Evolutionary conservation across 1,140 invertebrate genomes (phyloP).

Genomic region (Bombus sylvicola): DNA sequence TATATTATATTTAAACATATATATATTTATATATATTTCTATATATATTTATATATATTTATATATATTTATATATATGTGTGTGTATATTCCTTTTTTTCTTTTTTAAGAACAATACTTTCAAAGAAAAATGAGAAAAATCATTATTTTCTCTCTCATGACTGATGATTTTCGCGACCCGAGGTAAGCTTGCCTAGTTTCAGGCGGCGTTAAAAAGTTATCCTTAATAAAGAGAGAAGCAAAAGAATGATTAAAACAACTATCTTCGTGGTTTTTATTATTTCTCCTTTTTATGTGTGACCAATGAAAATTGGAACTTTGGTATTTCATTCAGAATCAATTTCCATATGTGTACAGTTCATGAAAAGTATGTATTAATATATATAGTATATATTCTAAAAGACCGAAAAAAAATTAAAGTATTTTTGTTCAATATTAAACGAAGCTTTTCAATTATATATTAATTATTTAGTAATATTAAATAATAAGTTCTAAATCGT

Average conservation of each 20-base stretch:
- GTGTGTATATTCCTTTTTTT: not conserved
- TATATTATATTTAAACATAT: no score
- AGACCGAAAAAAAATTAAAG: not conserved
- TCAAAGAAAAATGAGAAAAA: not conserved
- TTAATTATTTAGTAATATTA: not conserved
- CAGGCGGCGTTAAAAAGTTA: slow-evolving; percentile 61
- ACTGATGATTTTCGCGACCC: slow-evolving; percentile 39
- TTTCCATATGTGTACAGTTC: not conserved
- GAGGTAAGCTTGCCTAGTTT: slow-evolving; percentile 60
- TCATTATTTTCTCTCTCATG: slow-evolving; percentile 23
- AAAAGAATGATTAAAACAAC: slow-evolving; percentile 60
- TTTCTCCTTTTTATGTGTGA: not conserved
- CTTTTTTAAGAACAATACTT: not conserved
- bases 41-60: no score
- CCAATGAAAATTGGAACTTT: not conserved
- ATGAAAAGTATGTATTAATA: not conserved
- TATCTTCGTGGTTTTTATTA: not conserved
- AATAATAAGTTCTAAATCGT: not conserved
- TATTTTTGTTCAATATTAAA: not conserved
- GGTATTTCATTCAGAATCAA: not conserved
- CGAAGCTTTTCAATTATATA: not conserved
- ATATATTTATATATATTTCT: not conserved
- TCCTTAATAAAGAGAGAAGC: slow-evolving; percentile 67
- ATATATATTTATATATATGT: no score
- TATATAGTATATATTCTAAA: not conserved